Evolutionary conservation across 1,140 invertebrate genomes (phyloP).

Genomic region (Caenorhabditis remanei): DNA sequence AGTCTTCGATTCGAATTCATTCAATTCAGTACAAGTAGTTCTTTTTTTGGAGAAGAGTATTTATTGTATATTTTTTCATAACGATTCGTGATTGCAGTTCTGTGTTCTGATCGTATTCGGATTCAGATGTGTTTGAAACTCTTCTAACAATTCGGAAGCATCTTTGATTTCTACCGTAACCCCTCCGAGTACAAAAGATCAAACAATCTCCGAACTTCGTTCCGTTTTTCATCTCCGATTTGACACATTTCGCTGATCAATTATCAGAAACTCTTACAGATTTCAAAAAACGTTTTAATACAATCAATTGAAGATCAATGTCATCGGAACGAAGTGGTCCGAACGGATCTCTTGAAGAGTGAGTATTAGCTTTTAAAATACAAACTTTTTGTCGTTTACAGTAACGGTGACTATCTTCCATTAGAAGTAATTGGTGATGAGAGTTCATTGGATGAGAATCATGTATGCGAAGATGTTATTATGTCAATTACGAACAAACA

Average conservation of each 20-base stretch:
- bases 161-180: neutral
- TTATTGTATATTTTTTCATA: neutral
- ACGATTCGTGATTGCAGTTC: too few species aligned
- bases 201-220: neutral
- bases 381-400: neutral
- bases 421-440: slow-evolving; percentile 35
- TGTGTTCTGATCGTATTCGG: too few species aligned
- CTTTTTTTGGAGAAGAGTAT: neutral
- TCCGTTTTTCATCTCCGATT: too few species aligned
- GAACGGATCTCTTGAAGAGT: slow-evolving; percentile 38
- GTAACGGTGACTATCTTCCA: slow-evolving; percentile 28
- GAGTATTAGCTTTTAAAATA: neutral
- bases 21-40: neutral
- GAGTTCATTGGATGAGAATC: slow-evolving; percentile 44
- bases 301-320: neutral
- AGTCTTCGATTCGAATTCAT: neutral
- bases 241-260: too few species aligned
- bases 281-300: neutral
- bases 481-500: slow-evolving; percentile 38
- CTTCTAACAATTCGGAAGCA: too few species aligned
- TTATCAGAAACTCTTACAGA: neutral
- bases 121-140: too few species aligned
- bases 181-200: neutral
- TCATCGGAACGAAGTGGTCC: slow-evolving; percentile 44
- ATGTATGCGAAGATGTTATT: slow-evolving; percentile 45